These are phyloP conservation scores for Cordilura impudica DNA, from an alignment of 2,888 invertebrate genomes.

Conservation along the genomic window DNA sequence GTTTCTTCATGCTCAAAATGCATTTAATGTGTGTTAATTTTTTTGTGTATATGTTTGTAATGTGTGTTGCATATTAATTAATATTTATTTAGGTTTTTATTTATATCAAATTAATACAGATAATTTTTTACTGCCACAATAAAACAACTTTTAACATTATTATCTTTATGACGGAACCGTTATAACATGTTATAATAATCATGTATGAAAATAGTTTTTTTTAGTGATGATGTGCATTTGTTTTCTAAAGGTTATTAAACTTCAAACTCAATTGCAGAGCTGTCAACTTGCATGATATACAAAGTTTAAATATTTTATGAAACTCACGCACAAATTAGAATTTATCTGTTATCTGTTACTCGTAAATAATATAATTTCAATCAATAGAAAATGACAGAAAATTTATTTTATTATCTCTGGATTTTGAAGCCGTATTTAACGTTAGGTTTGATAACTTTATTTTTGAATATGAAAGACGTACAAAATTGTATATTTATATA, in stretches of 20 bases:
- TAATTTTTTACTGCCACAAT: conserved; percentile 1
- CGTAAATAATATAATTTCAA: too few species aligned
- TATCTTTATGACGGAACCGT: conserved; percentile 39
- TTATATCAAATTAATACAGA: background rate
- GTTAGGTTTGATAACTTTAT: too few species aligned
- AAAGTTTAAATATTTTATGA: too few species aligned
- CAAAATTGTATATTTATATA: too few species aligned
- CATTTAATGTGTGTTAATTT: too few species aligned
- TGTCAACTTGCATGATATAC: too few species aligned
- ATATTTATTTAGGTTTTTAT: conserved; percentile 20
- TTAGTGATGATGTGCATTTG: conserved; percentile 15
- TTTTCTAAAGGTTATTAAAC: conserved; percentile 27
- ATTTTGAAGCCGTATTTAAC: too few species aligned
- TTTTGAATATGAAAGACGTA: too few species aligned
- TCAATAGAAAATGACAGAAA: too few species aligned
- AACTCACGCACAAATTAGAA: too few species aligned
- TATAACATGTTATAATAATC: conserved; percentile 20
- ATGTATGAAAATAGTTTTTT: background rate
- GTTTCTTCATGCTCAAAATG: background rate
- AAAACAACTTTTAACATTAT: background rate
- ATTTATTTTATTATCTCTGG: too few species aligned
- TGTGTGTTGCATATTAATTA: conserved; percentile 27
- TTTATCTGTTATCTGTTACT: too few species aligned
- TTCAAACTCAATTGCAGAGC: background rate
- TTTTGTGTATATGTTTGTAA: background rate